phyloP scores from a whole-genome alignment of 1,140 invertebrate species.

The Mercenaria mercenaria region DNA sequence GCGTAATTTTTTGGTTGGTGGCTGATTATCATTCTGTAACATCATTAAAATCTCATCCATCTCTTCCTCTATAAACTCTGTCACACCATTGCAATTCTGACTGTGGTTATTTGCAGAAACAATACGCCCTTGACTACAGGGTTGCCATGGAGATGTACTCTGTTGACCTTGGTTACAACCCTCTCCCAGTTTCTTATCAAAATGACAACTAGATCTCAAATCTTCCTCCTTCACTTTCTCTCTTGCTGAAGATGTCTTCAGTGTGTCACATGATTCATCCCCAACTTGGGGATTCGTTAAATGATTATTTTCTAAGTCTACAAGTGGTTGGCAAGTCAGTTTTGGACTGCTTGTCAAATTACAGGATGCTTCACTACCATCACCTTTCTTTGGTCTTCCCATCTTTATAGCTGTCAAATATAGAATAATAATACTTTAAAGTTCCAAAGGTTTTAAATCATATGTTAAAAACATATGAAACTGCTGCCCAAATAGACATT shows the following conservation, averaged over 20 bases:
- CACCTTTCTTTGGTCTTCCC: constrained; percentile 78
- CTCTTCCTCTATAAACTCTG: constrained; percentile 71
- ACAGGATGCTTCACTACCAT: constrained; percentile 55
- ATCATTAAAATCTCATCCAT: constrained; percentile 74
- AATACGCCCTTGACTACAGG: constrained; percentile 13
- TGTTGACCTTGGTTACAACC: constrained; percentile 12
- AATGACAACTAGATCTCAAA: constrained; percentile 48
- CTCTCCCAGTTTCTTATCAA: constrained; percentile 50
- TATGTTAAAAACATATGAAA: no score
- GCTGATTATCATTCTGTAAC: constrained; percentile 60
- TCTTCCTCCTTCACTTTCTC: constrained; percentile 63
- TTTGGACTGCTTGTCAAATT: constrained; percentile 51
- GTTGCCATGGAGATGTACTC: constrained; percentile 19
- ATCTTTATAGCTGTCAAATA: constrained; percentile 75
- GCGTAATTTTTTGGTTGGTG: constrained; percentile 8
- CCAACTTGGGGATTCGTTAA: constrained; percentile 57
- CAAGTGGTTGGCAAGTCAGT: constrained; percentile 43
- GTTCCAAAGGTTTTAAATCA: background rate
- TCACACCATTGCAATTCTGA: background rate
- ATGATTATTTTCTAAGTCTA: constrained; percentile 54
- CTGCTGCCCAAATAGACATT: no score
- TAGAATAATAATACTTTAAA: background rate
- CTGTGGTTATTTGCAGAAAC: background rate
- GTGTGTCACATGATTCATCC: constrained; percentile 41
- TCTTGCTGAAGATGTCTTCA: constrained; percentile 45